Evolutionary conservation across 2,113 vertebrate genomes (phyloP).

Genomic region (Pygoscelis antarcticus): DNA sequence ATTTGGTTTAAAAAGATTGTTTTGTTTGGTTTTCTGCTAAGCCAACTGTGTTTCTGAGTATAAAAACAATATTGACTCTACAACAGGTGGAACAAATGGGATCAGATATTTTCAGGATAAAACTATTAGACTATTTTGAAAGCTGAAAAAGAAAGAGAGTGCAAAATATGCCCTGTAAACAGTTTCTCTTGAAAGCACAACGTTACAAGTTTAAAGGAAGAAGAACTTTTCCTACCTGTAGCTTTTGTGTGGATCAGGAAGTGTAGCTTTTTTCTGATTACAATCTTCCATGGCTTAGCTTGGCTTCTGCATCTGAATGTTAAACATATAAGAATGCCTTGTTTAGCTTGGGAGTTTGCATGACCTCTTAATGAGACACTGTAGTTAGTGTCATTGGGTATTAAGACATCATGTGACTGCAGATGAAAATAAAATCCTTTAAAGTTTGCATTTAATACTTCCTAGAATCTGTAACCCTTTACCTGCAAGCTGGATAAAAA

Average conservation of each 20-base stretch:
- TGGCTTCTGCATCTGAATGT: slow-evolving; percentile 72
- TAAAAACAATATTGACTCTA: background rate
- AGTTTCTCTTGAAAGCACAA: background rate
- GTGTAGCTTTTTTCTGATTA: slow-evolving; percentile 61
- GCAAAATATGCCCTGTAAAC: background rate
- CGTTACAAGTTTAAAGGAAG: background rate
- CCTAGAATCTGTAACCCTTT: slow-evolving; percentile 73
- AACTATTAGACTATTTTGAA: background rate
- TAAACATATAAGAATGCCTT: slow-evolving; percentile 69
- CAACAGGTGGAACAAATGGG: slow-evolving; percentile 18
- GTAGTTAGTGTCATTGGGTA: slow-evolving; percentile 75
- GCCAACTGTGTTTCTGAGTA: background rate
- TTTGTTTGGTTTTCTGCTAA: background rate
- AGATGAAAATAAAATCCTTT: slow-evolving; percentile 71
- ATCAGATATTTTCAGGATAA: background rate
- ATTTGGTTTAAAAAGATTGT: background rate
- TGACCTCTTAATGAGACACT: slow-evolving; percentile 72
- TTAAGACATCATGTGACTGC: slow-evolving; percentile 71
- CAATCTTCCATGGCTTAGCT: slow-evolving; percentile 76
- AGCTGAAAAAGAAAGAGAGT: background rate
- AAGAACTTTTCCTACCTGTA: slow-evolving; percentile 64
- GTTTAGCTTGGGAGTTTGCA: slow-evolving; percentile 70
- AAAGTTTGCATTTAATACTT: slow-evolving; percentile 71
- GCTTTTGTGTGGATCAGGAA: slow-evolving; percentile 19
- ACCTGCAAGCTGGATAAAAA: slow-evolving; percentile 40